Conservation (phyloP, 2,113 vertebrate species). For the Silurus glanis region DNA sequence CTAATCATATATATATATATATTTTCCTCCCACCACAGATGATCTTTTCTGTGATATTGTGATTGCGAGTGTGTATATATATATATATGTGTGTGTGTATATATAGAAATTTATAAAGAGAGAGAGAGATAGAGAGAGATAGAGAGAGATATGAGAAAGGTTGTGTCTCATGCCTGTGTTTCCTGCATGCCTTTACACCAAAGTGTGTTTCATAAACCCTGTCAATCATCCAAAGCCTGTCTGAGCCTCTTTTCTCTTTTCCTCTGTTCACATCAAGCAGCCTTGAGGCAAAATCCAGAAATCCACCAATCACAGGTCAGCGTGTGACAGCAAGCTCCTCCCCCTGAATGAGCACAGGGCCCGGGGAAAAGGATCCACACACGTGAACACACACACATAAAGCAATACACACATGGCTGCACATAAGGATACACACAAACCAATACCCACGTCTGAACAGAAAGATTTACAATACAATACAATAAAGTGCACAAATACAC, state of each 20-base stretch:
- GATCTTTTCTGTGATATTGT: too few relatives aligned
- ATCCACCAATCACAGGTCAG: slow-evolving; percentile 21
- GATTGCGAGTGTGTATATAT: too few relatives aligned
- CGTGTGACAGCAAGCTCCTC: slow-evolving; percentile 14
- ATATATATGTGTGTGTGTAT: too few relatives aligned
- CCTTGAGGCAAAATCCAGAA: slow-evolving; percentile 45
- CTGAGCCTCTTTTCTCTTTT: slow-evolving; percentile 32
- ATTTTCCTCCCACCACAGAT: too few relatives aligned
- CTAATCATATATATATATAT: too few relatives aligned
- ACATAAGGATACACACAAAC: neutral
- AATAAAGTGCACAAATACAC: too few relatives aligned
- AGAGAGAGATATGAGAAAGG: too few relatives aligned
- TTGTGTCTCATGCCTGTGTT: neutral
- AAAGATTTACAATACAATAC: neutral
- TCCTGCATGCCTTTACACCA: slow-evolving; percentile 27
- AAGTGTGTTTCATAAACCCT: slow-evolving; percentile 35
- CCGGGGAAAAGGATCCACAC: neutral
- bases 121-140: too few relatives aligned
- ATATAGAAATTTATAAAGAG: neutral
- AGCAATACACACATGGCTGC: slow-evolving; percentile 20
- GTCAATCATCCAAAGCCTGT: slow-evolving; percentile 49
- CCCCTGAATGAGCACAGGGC: neutral
- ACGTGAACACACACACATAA: slow-evolving; percentile 3
- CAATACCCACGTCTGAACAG: neutral
- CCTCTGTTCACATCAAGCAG: slow-evolving; percentile 19